Conservation (phyloP, 2,113 vertebrate genomes). For the Pelobates fuscus region DNA sequence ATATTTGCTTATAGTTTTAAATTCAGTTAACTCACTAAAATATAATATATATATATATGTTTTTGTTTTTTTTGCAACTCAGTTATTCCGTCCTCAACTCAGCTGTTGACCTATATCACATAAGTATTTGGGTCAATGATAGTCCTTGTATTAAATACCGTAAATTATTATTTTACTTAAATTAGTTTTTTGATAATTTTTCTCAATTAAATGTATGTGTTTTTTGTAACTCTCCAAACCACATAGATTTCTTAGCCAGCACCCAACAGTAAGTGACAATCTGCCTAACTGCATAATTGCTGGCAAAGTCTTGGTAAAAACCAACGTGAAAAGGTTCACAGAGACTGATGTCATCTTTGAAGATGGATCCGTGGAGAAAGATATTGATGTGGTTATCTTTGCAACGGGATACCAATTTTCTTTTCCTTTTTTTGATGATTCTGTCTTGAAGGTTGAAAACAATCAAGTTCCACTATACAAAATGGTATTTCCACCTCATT, state of each 20-base stretch:
- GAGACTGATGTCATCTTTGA: conserved; percentile 74
- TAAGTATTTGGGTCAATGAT: too few species aligned
- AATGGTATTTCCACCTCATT: conserved; percentile 74
- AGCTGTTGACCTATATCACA: too few species aligned
- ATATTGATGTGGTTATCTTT: conserved; percentile 78
- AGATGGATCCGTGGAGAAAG: conserved; percentile 70
- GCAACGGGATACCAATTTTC: conserved; percentile 77
- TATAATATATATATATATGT: too few species aligned
- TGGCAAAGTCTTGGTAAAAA: conserved; percentile 76
- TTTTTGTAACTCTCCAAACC: neutral
- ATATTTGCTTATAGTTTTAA: too few species aligned
- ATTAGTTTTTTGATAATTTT: neutral
- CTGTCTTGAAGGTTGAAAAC: conserved; percentile 65
- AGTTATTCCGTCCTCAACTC: too few species aligned
- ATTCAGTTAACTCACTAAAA: too few species aligned
- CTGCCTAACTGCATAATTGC: conserved; percentile 80
- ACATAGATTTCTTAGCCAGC: conserved; percentile 59
- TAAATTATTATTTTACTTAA: neutral
- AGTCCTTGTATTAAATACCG: too few species aligned
- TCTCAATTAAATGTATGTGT: neutral
- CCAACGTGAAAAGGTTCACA: conserved; percentile 71
- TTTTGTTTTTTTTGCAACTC: too few species aligned
- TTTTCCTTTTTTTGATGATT: conserved; percentile 78
- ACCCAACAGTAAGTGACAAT: conserved; percentile 68
- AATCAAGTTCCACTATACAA: conserved; percentile 76